Evolutionary conservation across 2,888 invertebrate species (phyloP).

Genomic region (Cylindroiulus punctatus): DNA sequence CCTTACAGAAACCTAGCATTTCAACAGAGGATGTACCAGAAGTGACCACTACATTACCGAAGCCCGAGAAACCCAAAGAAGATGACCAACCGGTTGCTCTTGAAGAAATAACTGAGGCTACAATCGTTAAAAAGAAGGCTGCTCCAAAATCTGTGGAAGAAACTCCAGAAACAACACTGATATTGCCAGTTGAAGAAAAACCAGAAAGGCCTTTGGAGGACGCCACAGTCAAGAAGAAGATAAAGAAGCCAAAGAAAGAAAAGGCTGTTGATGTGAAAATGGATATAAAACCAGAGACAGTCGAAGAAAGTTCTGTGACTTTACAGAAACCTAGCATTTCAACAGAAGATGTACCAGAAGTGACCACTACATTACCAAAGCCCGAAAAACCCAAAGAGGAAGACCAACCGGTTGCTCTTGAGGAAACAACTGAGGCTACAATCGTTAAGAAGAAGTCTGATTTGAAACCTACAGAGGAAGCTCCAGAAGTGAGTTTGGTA

Average conservation of each 20-base stretch:
- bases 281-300: not conserved
- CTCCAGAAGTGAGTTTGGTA: constrained; percentile 40
- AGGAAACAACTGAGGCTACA: constrained; percentile 54
- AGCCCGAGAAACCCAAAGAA: not conserved
- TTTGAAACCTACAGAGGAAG: constrained; percentile 37
- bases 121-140: not conserved
- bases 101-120: not conserved
- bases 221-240: not conserved
- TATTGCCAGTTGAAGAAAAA: not conserved
- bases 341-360: not conserved
- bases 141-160: not conserved
- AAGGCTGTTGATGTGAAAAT: not conserved
- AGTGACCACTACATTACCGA: constrained; percentile 41
- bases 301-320: not conserved
- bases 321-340: not conserved
- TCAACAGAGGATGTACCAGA: constrained; percentile 30
- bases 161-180: no score
- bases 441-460: constrained; percentile 60
- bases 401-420: constrained; percentile 1
- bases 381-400: not conserved
- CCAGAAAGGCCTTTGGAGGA: not conserved
- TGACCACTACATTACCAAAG: constrained; percentile 3
- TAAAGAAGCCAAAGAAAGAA: constrained; percentile 8
- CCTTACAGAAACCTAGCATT: not conserved
- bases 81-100: constrained; percentile 5